Percentiles rank a stretch among this genome's conserved stretches.
Evolutionary conservation across 2,888 invertebrate genomes (phyloP).

Genomic region (Zaprionus obscuricornis): DNA sequence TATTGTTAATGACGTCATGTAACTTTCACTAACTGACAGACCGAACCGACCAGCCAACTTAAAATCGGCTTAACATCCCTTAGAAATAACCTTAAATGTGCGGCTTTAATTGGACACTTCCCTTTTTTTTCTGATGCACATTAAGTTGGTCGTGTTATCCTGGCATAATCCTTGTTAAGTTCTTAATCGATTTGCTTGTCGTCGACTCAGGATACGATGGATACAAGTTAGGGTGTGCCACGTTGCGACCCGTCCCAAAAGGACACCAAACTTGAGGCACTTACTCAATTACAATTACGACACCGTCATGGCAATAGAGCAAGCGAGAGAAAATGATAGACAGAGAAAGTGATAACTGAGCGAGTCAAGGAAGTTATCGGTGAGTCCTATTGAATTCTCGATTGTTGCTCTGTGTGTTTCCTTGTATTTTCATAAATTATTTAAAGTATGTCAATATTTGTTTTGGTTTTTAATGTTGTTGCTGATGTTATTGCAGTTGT

Average conservation of each 20-base stretch:
- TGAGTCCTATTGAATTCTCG: conserved; percentile 32
- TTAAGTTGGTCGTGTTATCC: conserved; percentile 57
- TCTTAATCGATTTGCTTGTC: conserved; percentile 70
- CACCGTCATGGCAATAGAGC: conserved; percentile 25
- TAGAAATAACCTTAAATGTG: conserved; percentile 31
- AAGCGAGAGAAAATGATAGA: not conserved
- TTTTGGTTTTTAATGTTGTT: conserved; percentile 34
- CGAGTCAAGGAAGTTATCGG: not conserved
- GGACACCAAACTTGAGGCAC: conserved; percentile 26
- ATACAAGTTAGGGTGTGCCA: conserved; percentile 19
- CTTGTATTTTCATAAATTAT: conserved; percentile 65
- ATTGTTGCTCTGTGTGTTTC: conserved; percentile 31
- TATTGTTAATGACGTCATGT: no score
- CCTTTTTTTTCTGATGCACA: conserved; percentile 35
- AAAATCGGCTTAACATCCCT: no score
- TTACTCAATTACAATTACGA: conserved; percentile 69
- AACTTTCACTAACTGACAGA: no score
- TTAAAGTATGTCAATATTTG: conserved; percentile 68
- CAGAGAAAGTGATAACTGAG: not conserved
- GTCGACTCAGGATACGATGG: conserved; percentile 21
- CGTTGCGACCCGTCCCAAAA: not conserved
- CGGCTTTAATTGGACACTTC: conserved; percentile 50
- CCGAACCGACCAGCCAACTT: no score
- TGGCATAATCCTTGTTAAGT: conserved; percentile 62
- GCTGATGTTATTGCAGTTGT: conserved; percentile 29